Conservation (phyloP, 2,888 invertebrate species). For the Sturmia bella region DNA sequence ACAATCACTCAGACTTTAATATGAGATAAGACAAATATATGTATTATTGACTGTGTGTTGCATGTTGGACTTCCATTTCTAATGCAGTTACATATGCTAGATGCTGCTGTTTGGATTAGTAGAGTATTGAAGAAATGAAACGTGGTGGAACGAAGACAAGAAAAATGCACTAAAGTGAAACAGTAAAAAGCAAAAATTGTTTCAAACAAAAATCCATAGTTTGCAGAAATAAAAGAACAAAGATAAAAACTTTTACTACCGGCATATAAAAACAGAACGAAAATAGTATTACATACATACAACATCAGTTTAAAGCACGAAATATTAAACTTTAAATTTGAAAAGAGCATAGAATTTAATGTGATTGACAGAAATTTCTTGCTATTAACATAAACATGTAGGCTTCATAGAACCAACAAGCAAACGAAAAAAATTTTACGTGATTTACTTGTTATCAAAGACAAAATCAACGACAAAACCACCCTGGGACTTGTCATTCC, state of each 20-base stretch:
- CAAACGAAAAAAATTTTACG: too few species aligned
- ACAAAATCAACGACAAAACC: too few species aligned
- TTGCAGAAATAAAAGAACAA: constrained; percentile 31
- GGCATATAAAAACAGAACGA: constrained; percentile 34
- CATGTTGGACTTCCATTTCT: constrained; percentile 4
- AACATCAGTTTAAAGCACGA: constrained; percentile 3
- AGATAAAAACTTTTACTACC: constrained; percentile 54
- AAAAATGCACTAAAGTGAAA: constrained; percentile 54
- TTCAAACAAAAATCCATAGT: constrained; percentile 43
- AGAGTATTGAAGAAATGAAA: constrained; percentile 32
- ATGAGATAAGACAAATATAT: not conserved
- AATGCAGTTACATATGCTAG: not conserved
- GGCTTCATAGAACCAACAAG: too few species aligned
- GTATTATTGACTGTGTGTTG: not conserved
- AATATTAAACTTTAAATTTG: constrained; percentile 2
- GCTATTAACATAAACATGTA: not conserved
- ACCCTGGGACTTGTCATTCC: too few species aligned
- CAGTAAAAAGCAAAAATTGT: constrained; percentile 51
- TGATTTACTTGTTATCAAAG: too few species aligned
- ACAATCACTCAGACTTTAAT: not conserved
- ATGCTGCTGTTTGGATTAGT: constrained; percentile 42
- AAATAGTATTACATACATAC: constrained; percentile 12
- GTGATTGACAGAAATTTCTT: not conserved
- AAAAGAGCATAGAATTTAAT: constrained; percentile 1
- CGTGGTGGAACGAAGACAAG: constrained; percentile 49